phyloP scores from a whole-genome alignment of 2,797 vertebrate genomes.

The Sciurus carolinensis region DNA sequence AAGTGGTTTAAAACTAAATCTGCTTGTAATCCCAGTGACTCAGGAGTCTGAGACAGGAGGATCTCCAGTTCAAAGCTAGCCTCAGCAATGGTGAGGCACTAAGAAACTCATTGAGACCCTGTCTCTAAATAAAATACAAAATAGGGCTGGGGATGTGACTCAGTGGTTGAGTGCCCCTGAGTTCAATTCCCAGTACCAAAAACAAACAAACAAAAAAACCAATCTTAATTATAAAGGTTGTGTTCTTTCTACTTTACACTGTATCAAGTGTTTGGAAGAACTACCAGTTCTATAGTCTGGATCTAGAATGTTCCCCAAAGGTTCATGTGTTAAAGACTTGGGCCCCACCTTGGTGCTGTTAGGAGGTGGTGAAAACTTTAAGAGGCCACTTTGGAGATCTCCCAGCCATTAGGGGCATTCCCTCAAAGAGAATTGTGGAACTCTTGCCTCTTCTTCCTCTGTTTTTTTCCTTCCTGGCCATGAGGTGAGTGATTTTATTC shows the following conservation, averaged over 20 bases:
- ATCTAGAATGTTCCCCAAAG: neutral
- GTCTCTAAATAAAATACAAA: too few species aligned
- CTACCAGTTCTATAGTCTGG: neutral
- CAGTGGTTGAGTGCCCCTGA: too few species aligned
- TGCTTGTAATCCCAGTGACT: too few species aligned
- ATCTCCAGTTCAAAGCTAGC: too few species aligned
- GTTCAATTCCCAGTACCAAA: too few species aligned
- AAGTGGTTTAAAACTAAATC: neutral
- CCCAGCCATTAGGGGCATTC: too few species aligned
- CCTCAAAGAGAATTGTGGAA: neutral
- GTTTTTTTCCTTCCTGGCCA: neutral
- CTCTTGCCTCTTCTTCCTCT: neutral
- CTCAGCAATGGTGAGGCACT: too few species aligned
- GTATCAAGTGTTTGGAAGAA: neutral
- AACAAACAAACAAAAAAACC: neutral
- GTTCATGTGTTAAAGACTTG: too few species aligned
- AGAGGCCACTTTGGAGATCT: neutral
- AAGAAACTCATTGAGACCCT: too few species aligned
- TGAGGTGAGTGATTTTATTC: neutral
- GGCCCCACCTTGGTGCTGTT: neutral
- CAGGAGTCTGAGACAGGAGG: too few species aligned
- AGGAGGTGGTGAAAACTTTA: neutral
- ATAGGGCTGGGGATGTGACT: too few species aligned
- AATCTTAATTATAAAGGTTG: neutral
- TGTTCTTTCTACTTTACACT: constrained; percentile 13